A percentile compares a stretch with the other conserved stretches of the same genome.
Conservation (phyloP, 2,797 vertebrate species). For the Hyperoplus immaculatus region DNA sequence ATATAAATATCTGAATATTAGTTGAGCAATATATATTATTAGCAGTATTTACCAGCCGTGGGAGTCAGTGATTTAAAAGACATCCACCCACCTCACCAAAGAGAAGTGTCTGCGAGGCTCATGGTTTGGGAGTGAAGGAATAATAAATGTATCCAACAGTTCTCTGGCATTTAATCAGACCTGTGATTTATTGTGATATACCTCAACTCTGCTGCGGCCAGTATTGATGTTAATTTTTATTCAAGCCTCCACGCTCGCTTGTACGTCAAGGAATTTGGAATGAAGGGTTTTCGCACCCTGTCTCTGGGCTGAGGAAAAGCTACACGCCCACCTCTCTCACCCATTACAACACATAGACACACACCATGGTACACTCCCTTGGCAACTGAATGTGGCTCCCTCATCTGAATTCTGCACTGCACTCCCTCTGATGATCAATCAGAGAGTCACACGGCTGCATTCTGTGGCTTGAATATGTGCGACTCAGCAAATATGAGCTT, state of each 20-base stretch:
- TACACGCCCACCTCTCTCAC: neutral
- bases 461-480: slow-evolving; percentile 24
- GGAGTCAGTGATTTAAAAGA: no score
- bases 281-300: neutral
- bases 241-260: neutral
- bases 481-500: slow-evolving; percentile 36
- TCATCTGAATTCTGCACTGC: slow-evolving; percentile 22
- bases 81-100: no score
- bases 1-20: no score
- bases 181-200: slow-evolving; percentile 17
- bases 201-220: slow-evolving; percentile 11
- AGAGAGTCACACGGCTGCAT: neutral
- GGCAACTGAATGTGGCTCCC: neutral
- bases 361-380: neutral
- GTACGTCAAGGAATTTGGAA: slow-evolving; percentile 18
- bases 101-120: neutral
- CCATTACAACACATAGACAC: neutral
- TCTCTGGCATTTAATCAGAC: slow-evolving; percentile 8
- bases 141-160: slow-evolving; percentile 2
- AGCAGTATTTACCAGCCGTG: no score
- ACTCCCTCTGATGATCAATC: slow-evolving; percentile 27
- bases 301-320: neutral
- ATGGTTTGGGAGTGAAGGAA: neutral
- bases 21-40: no score
- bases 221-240: slow-evolving; percentile 28